Evolutionary conservation across 1,140 invertebrate genomes (phyloP).

Genomic region (Platorchestia sp.): DNA sequence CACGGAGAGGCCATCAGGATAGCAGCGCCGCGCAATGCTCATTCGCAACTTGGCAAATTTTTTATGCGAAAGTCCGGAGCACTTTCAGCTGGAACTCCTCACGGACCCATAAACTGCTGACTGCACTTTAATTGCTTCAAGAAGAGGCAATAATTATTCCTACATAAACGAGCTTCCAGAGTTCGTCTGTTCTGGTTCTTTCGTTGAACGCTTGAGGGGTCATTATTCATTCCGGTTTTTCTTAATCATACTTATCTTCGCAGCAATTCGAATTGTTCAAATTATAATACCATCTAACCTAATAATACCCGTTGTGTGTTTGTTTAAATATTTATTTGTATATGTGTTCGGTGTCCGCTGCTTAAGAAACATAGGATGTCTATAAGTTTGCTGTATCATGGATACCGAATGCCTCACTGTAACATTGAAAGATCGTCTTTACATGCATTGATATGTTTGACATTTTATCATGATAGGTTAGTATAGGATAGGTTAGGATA

Average conservation of each 20-base stretch:
- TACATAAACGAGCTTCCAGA: neutral
- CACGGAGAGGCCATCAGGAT: neutral
- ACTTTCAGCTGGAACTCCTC: neutral
- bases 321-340: too few species aligned
- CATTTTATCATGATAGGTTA: too few species aligned
- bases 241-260: neutral
- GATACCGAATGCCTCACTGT: too few species aligned
- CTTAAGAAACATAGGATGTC: too few species aligned
- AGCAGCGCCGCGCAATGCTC: neutral
- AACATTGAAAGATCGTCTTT: too few species aligned
- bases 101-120: neutral
- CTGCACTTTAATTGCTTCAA: neutral
- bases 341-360: too few species aligned
- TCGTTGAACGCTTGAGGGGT: neutral
- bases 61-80: neutral
- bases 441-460: too few species aligned
- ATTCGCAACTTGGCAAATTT: neutral
- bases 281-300: too few species aligned
- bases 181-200: neutral
- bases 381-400: too few species aligned
- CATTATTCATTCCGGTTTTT: neutral
- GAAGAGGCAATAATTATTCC: slow-evolving; percentile 10
- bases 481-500: too few species aligned
- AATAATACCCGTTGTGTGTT: too few species aligned
- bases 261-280: too few species aligned